Base-by-base conservation (phyloP, 2,797 vertebrate genomes). In the Lacerta bilineata region DNA sequence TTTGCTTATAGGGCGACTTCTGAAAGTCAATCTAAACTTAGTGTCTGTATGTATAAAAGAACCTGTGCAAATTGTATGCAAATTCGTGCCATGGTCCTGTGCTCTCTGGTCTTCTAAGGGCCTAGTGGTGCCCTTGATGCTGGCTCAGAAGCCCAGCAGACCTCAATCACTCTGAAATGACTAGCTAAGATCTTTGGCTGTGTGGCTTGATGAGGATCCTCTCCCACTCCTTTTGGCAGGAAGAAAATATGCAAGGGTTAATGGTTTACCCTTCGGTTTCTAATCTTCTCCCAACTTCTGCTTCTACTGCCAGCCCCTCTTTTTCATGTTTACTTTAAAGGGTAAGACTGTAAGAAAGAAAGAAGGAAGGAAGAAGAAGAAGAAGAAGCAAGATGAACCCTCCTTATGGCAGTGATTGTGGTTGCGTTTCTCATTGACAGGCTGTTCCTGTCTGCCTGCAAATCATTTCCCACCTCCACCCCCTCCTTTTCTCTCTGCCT, bases 241-340 rank as follows among this genome's bases (percentile, higher is more conserved):
- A 29, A 20, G 29, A n/a, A 15, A 55, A 76, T 74, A 50, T 36
- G 10, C 0, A 68, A 85, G 33, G 68, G 82, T 27, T 77, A 8
- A 74, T 71, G 41, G 25, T 0, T n/a, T 64, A 69, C 76, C 61
- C 36, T 79, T 18, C 17, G 0, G 64, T 88, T 80, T 80, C 74
- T 11, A 86, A 90, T 0, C 17, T 85, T 66, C 1, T 0, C 78
- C 69, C 36, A 18, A 1, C 66, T 80, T 74, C 72, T 74, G 72
- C 84, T 85, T 90, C 86, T 88, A 90, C 93, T 85, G 39, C 43
- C 23, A 8, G 50, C 39, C 69, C n/a, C 83, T 33, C 29, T 91
- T 83, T 90, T 92, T 87, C 0, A 10, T 61, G 83, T 71, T 85
- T 87, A 6, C 69, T 93, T 91, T 86, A 55, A 84, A 86, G 93